Conservation (phyloP, 2,797 vertebrate species). For the Jordanella pulchra region DNA sequence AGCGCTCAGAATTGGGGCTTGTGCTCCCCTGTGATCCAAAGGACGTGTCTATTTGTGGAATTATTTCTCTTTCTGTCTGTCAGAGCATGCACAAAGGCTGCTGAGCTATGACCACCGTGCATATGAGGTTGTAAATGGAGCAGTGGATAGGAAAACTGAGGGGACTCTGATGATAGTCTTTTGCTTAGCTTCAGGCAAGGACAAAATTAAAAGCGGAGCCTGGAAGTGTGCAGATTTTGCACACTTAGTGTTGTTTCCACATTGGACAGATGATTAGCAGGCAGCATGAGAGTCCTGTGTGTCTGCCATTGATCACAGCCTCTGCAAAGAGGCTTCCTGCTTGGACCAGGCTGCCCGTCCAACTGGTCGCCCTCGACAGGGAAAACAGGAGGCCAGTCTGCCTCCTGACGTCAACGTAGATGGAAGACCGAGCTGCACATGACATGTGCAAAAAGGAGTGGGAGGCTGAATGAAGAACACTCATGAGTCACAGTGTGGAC, state of each 20-base stretch:
- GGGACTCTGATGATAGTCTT: slow-evolving; percentile 31
- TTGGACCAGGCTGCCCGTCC: slow-evolving; percentile 37
- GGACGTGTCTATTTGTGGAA: slow-evolving; percentile 78
- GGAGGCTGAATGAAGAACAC: slow-evolving; percentile 73
- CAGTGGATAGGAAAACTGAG: slow-evolving; percentile 46
- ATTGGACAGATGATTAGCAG: slow-evolving; percentile 56
- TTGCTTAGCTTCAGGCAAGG: slow-evolving; percentile 44
- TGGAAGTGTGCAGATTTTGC: slow-evolving; percentile 39
- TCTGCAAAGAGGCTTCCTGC: slow-evolving; percentile 45
- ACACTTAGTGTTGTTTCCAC: slow-evolving; percentile 39
- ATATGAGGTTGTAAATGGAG: slow-evolving; percentile 67
- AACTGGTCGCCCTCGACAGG: slow-evolving; percentile 48
- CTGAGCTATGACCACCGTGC: slow-evolving; percentile 45
- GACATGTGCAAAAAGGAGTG: slow-evolving; percentile 76
- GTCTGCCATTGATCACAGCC: slow-evolving; percentile 59
- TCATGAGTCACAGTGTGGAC: slow-evolving; percentile 67
- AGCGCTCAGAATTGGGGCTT: slow-evolving; percentile 78
- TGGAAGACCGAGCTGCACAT: slow-evolving; percentile 66
- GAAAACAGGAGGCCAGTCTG: slow-evolving; percentile 58
- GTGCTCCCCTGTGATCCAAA: slow-evolving; percentile 70
- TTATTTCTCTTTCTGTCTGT: slow-evolving; percentile 71
- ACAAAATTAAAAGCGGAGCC: slow-evolving; percentile 42
- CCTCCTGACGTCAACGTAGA: slow-evolving; percentile 64
- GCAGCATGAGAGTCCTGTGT: slow-evolving; percentile 33
- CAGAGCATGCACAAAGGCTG: slow-evolving; percentile 65